Percentiles rank a stretch among this genome's conserved stretches.
Conservation (phyloP, 2,888 invertebrate genomes). For the Pachycephus smyrnensis region DNA sequence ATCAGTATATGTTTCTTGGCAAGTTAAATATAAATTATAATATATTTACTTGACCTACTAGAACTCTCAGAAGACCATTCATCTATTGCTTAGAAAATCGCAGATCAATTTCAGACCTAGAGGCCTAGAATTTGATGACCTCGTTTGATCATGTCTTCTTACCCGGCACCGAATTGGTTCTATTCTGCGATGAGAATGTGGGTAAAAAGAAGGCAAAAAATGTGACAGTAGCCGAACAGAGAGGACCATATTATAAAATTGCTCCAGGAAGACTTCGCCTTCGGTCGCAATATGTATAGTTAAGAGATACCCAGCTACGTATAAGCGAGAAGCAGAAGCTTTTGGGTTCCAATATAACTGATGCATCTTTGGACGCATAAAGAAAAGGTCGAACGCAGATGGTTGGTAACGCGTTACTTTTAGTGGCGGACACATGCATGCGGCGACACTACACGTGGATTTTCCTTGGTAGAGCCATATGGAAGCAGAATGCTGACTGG, state of each 20-base stretch:
- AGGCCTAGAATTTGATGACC: slow-evolving; percentile 4
- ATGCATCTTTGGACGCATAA: neutral
- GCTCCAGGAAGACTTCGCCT: neutral
- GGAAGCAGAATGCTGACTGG: neutral
- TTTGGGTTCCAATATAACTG: neutral
- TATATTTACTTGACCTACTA: neutral
- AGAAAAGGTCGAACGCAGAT: neutral
- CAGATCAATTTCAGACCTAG: neutral
- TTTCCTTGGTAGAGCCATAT: neutral
- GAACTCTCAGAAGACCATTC: neutral
- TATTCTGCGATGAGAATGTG: neutral
- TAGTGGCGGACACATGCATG: neutral
- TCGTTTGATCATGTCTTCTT: neutral
- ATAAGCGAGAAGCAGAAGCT: neutral
- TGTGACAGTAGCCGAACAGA: neutral
- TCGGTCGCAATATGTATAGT: neutral
- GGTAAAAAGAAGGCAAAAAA: neutral
- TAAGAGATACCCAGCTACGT: neutral
- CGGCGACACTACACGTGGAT: neutral
- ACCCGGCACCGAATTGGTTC: neutral
- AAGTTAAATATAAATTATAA: neutral
- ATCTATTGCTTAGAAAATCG: neutral
- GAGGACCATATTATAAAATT: neutral
- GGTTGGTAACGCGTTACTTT: neutral
- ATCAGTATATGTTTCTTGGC: neutral